Evolutionary conservation across 2,888 invertebrate species (phyloP).

Genomic region (Lasioglossum zephyrum): DNA sequence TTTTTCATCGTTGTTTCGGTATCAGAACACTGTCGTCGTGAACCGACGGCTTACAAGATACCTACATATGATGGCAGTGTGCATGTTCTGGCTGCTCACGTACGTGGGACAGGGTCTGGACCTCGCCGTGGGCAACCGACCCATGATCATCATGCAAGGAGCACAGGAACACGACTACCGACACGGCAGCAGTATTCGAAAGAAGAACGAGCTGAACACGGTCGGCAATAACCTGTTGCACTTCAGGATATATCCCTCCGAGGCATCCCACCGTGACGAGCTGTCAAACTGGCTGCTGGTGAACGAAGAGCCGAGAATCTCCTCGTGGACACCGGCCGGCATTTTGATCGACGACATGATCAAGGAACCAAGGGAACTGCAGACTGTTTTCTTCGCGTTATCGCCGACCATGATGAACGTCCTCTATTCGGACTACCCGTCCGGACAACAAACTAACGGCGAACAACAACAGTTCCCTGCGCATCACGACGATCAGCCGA

Average conservation of each 20-base stretch:
- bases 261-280: conserved; percentile 62
- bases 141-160: conserved; percentile 69
- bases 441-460: not conserved
- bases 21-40: not conserved
- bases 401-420: conserved; percentile 83
- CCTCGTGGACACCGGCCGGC: conserved; percentile 65
- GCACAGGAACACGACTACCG: conserved; percentile 70
- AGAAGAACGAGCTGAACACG: conserved; percentile 66
- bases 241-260: conserved; percentile 65
- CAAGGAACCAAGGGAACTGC: conserved; percentile 61
- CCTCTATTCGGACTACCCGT: conserved; percentile 74
- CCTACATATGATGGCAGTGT: conserved; percentile 78
- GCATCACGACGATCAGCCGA: conserved; percentile 57
- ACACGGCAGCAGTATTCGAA: conserved; percentile 64
- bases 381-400: conserved; percentile 70
- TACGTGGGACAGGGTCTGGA: conserved; percentile 82
- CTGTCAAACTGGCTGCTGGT: conserved; percentile 77
- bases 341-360: conserved; percentile 66
- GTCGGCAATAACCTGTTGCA: conserved; percentile 71
- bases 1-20: not conserved
- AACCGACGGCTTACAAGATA: not conserved
- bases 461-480: not conserved
- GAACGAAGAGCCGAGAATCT: conserved; percentile 70
- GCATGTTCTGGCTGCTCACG: conserved; percentile 81
- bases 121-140: conserved; percentile 79